phyloP scores from a whole-genome alignment of 2,113 vertebrate genomes.

The Picathartes gymnocephalus region DNA sequence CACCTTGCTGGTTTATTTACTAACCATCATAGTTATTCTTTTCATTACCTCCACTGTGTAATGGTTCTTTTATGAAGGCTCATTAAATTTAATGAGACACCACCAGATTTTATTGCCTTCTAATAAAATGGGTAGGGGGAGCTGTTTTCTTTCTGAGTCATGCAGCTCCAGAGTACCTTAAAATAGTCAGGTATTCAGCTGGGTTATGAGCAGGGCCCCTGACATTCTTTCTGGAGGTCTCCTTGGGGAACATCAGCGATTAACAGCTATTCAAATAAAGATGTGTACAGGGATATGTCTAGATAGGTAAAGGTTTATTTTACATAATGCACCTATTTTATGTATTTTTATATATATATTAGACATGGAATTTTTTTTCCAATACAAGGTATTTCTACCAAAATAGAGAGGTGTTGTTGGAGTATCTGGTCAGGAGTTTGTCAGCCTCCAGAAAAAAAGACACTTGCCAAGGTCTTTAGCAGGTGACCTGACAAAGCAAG shows the following conservation, averaged over 20 bases:
- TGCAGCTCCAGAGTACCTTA: conserved; percentile 64
- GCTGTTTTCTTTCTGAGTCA: conserved; percentile 66
- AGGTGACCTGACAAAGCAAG: background rate
- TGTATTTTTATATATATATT: background rate
- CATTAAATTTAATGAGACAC: conserved; percentile 79
- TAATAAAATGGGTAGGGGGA: conserved; percentile 68
- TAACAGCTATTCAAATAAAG: conserved; percentile 47
- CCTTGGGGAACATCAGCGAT: background rate
- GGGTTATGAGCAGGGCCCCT: background rate
- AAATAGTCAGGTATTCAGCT: conserved; percentile 35
- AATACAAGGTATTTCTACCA: background rate
- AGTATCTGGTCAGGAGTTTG: background rate
- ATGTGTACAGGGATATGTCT: background rate
- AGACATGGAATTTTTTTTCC: background rate
- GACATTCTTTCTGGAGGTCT: background rate
- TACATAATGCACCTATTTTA: background rate
- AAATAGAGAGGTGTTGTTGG: background rate
- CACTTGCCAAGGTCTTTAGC: background rate
- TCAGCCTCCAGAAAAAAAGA: background rate
- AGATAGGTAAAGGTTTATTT: background rate
- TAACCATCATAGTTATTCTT: conserved; percentile 70
- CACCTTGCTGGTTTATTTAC: conserved; percentile 72
- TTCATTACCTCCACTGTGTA: conserved; percentile 73
- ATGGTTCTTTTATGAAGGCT: conserved; percentile 77
- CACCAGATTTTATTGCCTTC: conserved; percentile 69